phyloP scores from a whole-genome alignment of 2,888 invertebrate genomes.

The Pandemis heparana region DNA sequence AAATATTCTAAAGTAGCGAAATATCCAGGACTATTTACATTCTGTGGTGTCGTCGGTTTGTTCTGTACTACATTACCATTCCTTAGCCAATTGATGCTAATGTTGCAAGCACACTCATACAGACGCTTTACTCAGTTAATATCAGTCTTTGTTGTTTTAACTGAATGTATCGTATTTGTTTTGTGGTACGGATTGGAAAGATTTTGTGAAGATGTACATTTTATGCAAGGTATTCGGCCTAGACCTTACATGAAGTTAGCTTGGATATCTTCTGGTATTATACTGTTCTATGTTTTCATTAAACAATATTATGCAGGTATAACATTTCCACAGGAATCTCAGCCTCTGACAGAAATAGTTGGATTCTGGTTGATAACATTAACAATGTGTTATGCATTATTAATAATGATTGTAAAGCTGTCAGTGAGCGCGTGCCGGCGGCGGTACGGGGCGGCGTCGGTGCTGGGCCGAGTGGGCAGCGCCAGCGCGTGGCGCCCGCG shows the following conservation, averaged over 20 bases:
- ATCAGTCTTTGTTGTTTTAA: slow-evolving; percentile 54
- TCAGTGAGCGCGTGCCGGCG: slow-evolving; percentile 54
- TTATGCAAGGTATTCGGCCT: slow-evolving; percentile 76
- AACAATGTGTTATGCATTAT: neutral
- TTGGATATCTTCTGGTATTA: slow-evolving; percentile 58
- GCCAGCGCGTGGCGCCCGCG: slow-evolving; percentile 73
- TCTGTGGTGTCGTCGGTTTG: slow-evolving; percentile 50
- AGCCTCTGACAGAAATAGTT: neutral
- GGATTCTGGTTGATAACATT: neutral
- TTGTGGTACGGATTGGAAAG: slow-evolving; percentile 70
- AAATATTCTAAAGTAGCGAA: slow-evolving; percentile 54
- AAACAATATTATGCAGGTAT: slow-evolving; percentile 51
- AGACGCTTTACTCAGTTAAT: slow-evolving; percentile 53
- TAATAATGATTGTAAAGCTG: slow-evolving; percentile 47
- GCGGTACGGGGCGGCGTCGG: slow-evolving; percentile 49
- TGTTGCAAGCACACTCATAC: slow-evolving; percentile 49
- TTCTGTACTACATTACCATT: slow-evolving; percentile 65
- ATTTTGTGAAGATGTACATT: slow-evolving; percentile 78
- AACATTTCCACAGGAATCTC: neutral
- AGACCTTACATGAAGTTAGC: slow-evolving; percentile 61
- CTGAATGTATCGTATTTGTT: slow-evolving; percentile 68
- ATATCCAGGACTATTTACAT: slow-evolving; percentile 61
- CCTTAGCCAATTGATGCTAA: slow-evolving; percentile 49
- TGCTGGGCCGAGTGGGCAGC: too few species aligned
- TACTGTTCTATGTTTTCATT: slow-evolving; percentile 57